Evolutionary conservation across 2,113 vertebrate genomes (phyloP).

Genomic region (Lepus americanus): DNA sequence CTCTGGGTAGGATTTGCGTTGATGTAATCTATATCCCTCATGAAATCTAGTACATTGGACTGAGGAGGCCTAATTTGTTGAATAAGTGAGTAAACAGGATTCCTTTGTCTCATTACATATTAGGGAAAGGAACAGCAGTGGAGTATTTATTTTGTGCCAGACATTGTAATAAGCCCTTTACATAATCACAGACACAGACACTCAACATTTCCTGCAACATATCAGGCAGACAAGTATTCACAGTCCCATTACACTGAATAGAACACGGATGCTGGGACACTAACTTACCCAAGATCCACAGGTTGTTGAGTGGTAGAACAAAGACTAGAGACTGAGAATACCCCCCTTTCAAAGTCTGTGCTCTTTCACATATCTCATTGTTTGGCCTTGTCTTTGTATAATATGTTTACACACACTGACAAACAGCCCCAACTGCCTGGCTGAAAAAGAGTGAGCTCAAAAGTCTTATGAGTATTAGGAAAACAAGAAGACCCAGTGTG

Average conservation of each 20-base stretch:
- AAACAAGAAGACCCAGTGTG: neutral
- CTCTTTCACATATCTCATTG: neutral
- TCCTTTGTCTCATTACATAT: neutral
- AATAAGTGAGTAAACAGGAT: neutral
- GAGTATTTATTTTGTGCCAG: neutral
- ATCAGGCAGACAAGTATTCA: neutral
- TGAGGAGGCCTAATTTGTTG: neutral
- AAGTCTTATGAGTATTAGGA: neutral
- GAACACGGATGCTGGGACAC: constrained; percentile 1
- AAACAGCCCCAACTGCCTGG: neutral
- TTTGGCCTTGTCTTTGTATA: neutral
- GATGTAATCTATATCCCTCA: constrained; percentile 30
- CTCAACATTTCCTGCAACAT: neutral
- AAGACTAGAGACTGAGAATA: neutral
- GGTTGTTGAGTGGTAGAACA: neutral
- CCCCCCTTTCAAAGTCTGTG: neutral
- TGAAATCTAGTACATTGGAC: neutral
- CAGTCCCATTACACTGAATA: neutral
- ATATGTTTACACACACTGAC: neutral
- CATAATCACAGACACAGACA: neutral
- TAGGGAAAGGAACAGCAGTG: neutral
- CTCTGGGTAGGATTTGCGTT: constrained; percentile 17
- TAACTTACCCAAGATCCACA: neutral
- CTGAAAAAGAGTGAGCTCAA: neutral
- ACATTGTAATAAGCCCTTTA: neutral